Evolutionary conservation across 2,113 vertebrate species (phyloP).

Genomic region (Willisornis vidua): DNA sequence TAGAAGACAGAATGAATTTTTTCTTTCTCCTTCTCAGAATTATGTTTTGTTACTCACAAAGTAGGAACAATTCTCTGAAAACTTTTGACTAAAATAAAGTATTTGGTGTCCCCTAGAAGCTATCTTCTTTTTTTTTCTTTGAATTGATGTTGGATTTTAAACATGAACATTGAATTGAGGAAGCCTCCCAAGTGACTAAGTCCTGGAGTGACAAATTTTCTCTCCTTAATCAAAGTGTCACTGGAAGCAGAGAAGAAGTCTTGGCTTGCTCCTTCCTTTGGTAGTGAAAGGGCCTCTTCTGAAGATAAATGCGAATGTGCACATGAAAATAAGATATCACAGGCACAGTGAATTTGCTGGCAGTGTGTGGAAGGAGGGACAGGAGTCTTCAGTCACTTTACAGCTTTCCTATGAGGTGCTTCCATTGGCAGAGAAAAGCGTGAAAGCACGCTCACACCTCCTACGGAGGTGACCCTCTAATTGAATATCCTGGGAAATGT

Average conservation of each 20-base stretch:
- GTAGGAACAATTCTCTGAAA: neutral
- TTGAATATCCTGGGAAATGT: constrained; percentile 49
- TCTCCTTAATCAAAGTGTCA: neutral
- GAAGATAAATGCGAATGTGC: neutral
- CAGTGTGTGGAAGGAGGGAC: constrained; percentile 5
- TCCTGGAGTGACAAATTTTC: neutral
- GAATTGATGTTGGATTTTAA: neutral
- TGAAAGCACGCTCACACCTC: constrained; percentile 15
- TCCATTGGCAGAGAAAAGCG: neutral
- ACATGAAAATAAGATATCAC: neutral
- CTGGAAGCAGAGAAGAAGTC: neutral
- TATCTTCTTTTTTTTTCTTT: neutral
- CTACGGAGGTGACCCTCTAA: constrained; percentile 36
- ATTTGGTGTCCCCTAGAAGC: neutral
- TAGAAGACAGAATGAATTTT: neutral
- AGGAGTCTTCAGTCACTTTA: constrained; percentile 48
- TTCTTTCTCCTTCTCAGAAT: neutral
- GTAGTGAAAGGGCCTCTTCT: neutral
- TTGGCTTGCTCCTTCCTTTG: neutral
- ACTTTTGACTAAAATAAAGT: neutral
- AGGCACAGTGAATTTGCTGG: neutral
- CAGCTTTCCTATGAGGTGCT: constrained; percentile 35
- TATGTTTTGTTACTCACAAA: neutral
- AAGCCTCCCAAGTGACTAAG: neutral
- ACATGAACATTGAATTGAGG: neutral